Base-by-base conservation (phyloP, 2,797 vertebrate genomes). In the Anas georgica region DNA sequence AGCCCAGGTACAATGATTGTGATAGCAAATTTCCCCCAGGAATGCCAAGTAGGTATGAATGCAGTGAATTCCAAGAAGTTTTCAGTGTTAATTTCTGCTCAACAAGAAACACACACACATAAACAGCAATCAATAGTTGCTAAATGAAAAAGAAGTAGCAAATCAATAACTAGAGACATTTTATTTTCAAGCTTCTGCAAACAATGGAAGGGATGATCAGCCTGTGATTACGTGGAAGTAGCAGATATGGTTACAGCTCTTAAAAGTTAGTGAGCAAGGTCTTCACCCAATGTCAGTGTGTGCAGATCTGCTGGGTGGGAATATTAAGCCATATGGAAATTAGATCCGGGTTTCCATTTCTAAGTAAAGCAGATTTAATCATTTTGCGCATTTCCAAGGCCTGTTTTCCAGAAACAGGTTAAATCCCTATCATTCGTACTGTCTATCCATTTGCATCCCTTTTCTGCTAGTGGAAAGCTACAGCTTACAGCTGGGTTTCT, bases 61-160 rank as follows among this genome's bases (percentile, higher is more conserved):
- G 72, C 60, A 46, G 41, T 8, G 88, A 93, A 93, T 93, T 80
- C 86, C 79, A 83, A 94, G 75, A 95, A 81, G 93, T 85, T 95
- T 90, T 93, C 75, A 73, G 6, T 81, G 92, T 93, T 96, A 87
- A 96, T 97, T 97, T 91, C 93, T 95, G 72, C 92, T 59, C 88
- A 58, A 85, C 86, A 78, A 91, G 87, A 83, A 93, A 16, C 83
- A 68, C 82, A 45, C 70, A 56, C 90, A 72, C 82, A 83, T 70
- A 89, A 95, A 85, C 81, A 95, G 75, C 26, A 23, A 95, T 96
- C 88, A 91, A 89, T 94, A 54, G 89, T 48, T 1, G 2, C 89
- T 94, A 91, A 95, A 95, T 91, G 92, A 92, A 94, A 95, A 95
- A 93, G 78, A 92, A 97, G 89, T 62, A 73, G 84, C 62, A 29